Base-by-base conservation (phyloP, 2,113 vertebrate genomes). In the Apodemus speciosus region DNA sequence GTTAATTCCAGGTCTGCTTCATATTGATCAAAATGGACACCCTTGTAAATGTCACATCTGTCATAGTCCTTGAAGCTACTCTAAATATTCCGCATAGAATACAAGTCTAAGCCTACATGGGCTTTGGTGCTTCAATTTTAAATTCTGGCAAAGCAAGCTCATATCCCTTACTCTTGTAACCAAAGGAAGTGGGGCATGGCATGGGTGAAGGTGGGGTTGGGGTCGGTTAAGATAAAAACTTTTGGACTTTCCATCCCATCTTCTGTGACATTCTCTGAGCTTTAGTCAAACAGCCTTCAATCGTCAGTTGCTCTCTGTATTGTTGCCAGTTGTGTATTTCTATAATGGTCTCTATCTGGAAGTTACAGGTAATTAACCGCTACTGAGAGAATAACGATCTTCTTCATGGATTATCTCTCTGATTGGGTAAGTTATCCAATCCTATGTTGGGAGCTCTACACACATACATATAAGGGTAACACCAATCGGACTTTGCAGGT, bases 1-100 rank as follows among this genome's bases (percentile, higher is more conserved):
- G 93, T 90, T 95, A 84, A 93, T 90, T 95, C 68, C 91, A 95
- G 68, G 77, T 32, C 23, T 58, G 83, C 79, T n/a, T 95, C 89
- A 84, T 84, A 93, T 60, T 7, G 66, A 94, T 94, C 73, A 92
- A 95, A 96, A 94, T 0, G 38, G 92, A 97, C 58, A 96, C 6
- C 18, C 95, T 90, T 18, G 5, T 20, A 64, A 96, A 84, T 35
- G 58, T 76, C 77, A 92, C 38, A 84, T 86, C 86, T 89, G 72
- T 40, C 2, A 1, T 40, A 84, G 91, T 94, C 60, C 92, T 79
- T 85, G 53, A 92, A 95, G 68, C 53, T 58, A 21, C 16, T 88
- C 21, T 79, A 62, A 30, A 85, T 60, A 23, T 30, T 90, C 15
- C 56, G 76, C 4, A 27, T 2, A 85, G 73, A 95, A 90, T 35